These are phyloP conservation scores for Orchestes rusci DNA, from an alignment of 2,888 invertebrate species.

Conservation along the genomic window DNA sequence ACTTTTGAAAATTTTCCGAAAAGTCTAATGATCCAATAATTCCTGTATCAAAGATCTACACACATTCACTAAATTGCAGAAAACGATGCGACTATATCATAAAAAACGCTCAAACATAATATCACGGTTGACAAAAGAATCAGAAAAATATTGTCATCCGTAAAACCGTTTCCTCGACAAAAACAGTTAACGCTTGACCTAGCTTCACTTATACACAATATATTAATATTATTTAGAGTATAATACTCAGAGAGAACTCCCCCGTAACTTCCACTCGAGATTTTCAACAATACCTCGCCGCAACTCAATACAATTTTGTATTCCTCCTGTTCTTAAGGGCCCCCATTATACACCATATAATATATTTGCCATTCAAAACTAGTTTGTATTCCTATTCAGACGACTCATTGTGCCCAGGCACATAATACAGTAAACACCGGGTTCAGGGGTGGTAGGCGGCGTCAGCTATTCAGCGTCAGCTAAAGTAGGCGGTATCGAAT, in stretches of 20 bases:
- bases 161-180: too few species aligned
- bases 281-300: slow-evolving; percentile 20
- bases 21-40: too few species aligned
- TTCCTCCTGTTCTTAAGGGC: slow-evolving; percentile 23
- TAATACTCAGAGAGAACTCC: slow-evolving; percentile 20
- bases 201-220: too few species aligned
- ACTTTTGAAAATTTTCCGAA: too few species aligned
- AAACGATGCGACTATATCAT: too few species aligned
- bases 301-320: slow-evolving; percentile 24
- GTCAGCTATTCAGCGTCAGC: slow-evolving; percentile 20
- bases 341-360: slow-evolving; percentile 36
- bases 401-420: slow-evolving; percentile 37
- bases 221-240: too few species aligned
- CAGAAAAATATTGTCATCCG: too few species aligned
- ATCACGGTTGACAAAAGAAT: too few species aligned
- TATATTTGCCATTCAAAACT: slow-evolving; percentile 43
- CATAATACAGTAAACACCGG: slow-evolving; percentile 42
- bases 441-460: slow-evolving; percentile 34
- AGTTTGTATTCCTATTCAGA: slow-evolving; percentile 44
- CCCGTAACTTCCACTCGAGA: slow-evolving; percentile 14
- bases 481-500: slow-evolving; percentile 8
- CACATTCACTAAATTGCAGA: too few species aligned
- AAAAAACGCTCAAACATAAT: too few species aligned
- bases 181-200: slow-evolving; percentile 18
- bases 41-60: too few species aligned